phyloP scores from a whole-genome alignment of 30 jellyfish, hydroid and myxozoan species.

The Turritopsis rubra region DNA sequence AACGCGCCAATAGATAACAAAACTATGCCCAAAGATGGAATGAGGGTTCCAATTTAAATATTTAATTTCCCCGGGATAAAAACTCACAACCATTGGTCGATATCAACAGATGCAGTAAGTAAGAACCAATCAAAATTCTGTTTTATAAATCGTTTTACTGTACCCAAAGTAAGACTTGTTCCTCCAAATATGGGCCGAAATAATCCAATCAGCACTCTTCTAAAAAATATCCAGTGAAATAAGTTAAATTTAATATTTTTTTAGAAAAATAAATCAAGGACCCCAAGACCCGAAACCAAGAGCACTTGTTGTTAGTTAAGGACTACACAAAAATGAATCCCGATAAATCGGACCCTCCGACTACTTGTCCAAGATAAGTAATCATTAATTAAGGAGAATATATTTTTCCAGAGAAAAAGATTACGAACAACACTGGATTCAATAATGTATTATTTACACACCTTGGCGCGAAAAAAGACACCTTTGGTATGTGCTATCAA shows the following conservation, averaged over 20 bases:
- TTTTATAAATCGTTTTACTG: not conserved
- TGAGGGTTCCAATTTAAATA: not conserved
- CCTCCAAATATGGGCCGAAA: not conserved
- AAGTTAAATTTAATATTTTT: no score
- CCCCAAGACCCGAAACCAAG: not conserved
- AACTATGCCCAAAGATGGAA: conserved; percentile 8
- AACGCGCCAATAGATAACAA: conserved; percentile 17
- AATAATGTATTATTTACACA: no score
- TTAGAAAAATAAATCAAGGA: not conserved
- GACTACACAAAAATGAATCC: no score
- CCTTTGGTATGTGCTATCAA: no score
- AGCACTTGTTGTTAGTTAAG: no score
- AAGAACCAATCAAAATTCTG: conserved; percentile 3
- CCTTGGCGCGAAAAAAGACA: no score
- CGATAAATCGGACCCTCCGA: no score
- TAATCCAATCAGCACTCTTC: not conserved
- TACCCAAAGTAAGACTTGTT: not conserved
- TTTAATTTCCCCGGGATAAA: conserved; percentile 17
- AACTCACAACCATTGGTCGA: conserved; percentile 2
- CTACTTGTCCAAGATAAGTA: no score
- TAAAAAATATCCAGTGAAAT: not conserved
- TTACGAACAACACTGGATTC: no score
- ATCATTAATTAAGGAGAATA: no score
- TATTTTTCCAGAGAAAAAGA: no score
- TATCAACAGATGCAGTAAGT: conserved; percentile 23